phyloP scores from a whole-genome alignment of 2,888 invertebrate species.

The Onchidella celtica region DNA sequence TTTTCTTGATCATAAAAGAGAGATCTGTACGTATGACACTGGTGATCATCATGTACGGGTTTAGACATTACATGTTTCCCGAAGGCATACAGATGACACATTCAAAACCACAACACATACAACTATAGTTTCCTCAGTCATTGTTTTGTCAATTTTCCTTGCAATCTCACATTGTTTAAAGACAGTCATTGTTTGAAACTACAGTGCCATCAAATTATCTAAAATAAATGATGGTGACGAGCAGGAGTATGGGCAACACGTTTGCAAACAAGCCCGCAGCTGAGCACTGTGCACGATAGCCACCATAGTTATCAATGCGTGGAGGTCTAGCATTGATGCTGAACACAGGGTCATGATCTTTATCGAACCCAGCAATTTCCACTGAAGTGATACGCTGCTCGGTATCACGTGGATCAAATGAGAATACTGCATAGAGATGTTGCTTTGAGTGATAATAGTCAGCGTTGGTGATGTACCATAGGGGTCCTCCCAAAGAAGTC shows the following conservation, averaged over 20 bases:
- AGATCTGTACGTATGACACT: no score
- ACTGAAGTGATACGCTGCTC: slow-evolving; percentile 49
- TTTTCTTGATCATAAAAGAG: no score
- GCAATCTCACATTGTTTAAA: no score
- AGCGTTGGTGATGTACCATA: slow-evolving; percentile 56
- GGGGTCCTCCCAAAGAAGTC: slow-evolving; percentile 29
- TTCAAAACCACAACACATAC: no score
- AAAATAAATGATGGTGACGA: not conserved
- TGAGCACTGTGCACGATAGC: not conserved
- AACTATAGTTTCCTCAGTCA: no score
- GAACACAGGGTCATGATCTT: slow-evolving; percentile 52
- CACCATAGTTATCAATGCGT: not conserved
- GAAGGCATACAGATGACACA: no score
- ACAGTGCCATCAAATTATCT: slow-evolving; percentile 6
- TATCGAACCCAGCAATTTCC: slow-evolving; percentile 57
- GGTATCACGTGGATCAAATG: slow-evolving; percentile 30
- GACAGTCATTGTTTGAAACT: no score
- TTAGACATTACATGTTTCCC: no score
- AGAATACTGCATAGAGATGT: slow-evolving; percentile 49
- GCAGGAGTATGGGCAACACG: not conserved
- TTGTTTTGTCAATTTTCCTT: no score
- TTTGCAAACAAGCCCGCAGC: not conserved
- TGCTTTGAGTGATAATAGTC: slow-evolving; percentile 49
- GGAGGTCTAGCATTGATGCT: slow-evolving; percentile 38
- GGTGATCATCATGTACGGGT: no score